Percentiles rank a stretch among this genome's conserved stretches.
These are phyloP conservation scores for Caenorhabditis uteleia DNA, from an alignment of 2,888 invertebrate species.

Conservation along the genomic window DNA sequence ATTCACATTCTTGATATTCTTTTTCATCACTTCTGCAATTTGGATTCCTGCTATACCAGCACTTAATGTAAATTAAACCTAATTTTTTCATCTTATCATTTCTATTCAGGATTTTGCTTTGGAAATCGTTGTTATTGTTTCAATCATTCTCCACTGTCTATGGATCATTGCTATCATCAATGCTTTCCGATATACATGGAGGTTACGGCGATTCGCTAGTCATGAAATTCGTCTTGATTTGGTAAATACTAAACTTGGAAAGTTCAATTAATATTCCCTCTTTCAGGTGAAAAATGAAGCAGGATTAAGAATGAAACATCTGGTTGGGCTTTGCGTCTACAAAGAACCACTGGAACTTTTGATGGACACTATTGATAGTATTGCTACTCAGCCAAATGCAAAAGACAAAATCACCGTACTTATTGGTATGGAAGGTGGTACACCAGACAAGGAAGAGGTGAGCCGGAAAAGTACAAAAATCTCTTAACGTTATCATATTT, in stretches of 20 bases:
- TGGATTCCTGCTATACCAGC: constrained; percentile 61
- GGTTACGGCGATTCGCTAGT: constrained; percentile 44
- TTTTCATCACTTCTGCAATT: constrained; percentile 58
- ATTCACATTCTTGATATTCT: constrained; percentile 61
- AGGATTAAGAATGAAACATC: constrained; percentile 44
- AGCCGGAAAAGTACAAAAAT: no score
- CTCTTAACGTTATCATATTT: no score
- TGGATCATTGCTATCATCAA: constrained; percentile 62
- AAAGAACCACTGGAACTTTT: constrained; percentile 59
- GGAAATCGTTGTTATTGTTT: constrained; percentile 58
- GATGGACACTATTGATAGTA: constrained; percentile 59
- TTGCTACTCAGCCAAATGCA: constrained; percentile 55
- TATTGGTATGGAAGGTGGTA: constrained; percentile 63
- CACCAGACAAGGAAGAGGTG: constrained; percentile 61
- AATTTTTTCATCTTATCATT: neutral
- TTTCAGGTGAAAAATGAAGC: constrained; percentile 45
- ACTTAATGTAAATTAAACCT: constrained; percentile 25
- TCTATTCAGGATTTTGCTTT: constrained; percentile 50
- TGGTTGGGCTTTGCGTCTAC: constrained; percentile 56
- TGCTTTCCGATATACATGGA: constrained; percentile 51
- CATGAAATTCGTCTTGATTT: constrained; percentile 50
- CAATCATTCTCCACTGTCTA: constrained; percentile 50
- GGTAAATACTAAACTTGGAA: constrained; percentile 19
- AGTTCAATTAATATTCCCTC: neutral
- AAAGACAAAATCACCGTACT: constrained; percentile 54